Percentiles rank a stretch among this genome's conserved stretches.
These are phyloP conservation scores for Lycaena phlaeas DNA, from an alignment of 2,888 invertebrate genomes.

Conservation along the genomic window DNA sequence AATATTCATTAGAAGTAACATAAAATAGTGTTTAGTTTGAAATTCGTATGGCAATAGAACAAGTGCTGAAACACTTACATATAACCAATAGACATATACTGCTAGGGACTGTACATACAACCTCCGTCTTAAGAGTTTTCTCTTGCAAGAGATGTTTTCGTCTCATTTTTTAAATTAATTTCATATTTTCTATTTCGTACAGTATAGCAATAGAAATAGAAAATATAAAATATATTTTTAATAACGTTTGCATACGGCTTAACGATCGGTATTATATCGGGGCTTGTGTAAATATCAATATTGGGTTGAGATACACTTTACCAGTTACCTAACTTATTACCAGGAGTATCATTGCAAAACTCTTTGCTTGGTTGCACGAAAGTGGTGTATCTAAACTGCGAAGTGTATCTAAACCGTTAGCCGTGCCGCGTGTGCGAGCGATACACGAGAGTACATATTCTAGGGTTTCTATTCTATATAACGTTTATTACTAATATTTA, in stretches of 20 bases:
- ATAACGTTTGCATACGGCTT: constrained; percentile 4
- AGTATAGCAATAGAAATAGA: constrained; percentile 6
- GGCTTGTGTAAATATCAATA: constrained; percentile 2
- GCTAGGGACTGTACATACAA: constrained; percentile 1
- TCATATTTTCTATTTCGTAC: constrained; percentile 5
- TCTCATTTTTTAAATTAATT: background rate
- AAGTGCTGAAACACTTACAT: constrained; percentile 5
- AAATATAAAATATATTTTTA: background rate
- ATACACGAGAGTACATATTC: background rate
- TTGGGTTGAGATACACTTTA: background rate
- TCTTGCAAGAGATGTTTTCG: background rate
- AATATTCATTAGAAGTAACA: background rate
- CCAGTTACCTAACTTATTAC: no score
- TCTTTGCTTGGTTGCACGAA: no score
- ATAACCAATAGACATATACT: background rate
- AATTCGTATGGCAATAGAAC: constrained; percentile 4
- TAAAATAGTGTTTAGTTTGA: background rate
- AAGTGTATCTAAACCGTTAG: background rate
- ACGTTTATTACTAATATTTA: constrained; percentile 1
- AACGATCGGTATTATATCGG: background rate
- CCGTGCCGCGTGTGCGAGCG: background rate
- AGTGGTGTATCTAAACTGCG: no score
- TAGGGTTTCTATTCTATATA: background rate
- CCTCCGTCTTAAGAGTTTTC: background rate
- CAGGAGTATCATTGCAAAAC: no score